phyloP scores from a whole-genome alignment of 2,113 vertebrate genomes.

The Montifringilla adamsi region DNA sequence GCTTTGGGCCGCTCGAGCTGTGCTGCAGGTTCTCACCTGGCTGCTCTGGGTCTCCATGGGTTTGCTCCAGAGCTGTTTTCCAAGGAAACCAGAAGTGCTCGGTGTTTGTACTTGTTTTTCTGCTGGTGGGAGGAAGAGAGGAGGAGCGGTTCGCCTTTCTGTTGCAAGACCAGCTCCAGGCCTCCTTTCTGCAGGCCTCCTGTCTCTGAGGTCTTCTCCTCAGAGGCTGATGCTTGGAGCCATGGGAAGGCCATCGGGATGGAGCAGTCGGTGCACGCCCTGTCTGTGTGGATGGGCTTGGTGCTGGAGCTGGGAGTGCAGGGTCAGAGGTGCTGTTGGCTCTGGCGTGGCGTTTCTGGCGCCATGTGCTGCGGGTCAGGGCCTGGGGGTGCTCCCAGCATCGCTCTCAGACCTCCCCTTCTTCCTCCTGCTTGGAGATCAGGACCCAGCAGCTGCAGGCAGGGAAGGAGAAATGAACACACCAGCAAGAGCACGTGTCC shows the following conservation, averaged over 20 bases:
- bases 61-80: background rate
- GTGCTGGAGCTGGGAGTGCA: background rate
- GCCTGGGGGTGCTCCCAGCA: background rate
- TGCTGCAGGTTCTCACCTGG: background rate
- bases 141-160: background rate
- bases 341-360: rapidly evolving
- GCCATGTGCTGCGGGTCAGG: rapidly evolving
- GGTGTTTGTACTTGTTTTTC: background rate
- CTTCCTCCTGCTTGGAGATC: background rate
- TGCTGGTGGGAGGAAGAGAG: slow-evolving; percentile 26
- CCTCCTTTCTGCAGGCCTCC: background rate
- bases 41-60: background rate
- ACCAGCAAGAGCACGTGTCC: background rate
- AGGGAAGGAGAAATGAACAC: background rate
- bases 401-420: background rate
- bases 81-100: background rate
- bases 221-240: background rate
- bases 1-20: background rate
- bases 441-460: background rate
- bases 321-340: background rate
- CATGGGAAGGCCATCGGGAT: background rate
- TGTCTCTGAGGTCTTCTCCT: background rate
- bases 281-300: background rate
- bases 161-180: background rate
- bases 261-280: background rate